Evolutionary conservation across 2,113 vertebrate species (phyloP), one percentile per base, ranked within the genome.

Genomic region (Burhinus oedicnemus): DNA sequence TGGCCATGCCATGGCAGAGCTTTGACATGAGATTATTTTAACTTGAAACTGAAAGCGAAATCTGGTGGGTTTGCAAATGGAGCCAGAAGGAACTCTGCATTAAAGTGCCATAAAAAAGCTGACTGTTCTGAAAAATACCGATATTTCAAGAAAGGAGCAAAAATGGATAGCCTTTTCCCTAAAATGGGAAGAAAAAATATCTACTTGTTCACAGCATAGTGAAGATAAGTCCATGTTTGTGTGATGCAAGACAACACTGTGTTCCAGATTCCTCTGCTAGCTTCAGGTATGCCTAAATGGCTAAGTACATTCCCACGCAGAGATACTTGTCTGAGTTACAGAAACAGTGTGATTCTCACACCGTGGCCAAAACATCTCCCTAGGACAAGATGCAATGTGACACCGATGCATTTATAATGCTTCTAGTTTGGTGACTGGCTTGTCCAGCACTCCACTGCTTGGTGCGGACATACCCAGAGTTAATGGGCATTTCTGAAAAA

Each of bases 171-270:
- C 22, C 26, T 77, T 57, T 65, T 90, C 61, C 23, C 54, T 54
- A 30, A 74, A 83, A 10, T 2, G 18, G 47, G 27, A 74, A 54
- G 30, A 89, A 19, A 19, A 13, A 45, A 6, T 15, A 49, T 15
- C 23, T 80, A 5, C 19, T 88, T 83, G 65, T 76, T 83, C 34
- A 69, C 21, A 30, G 23, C 20, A 7, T 5, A 61, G 15, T 25
- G 51, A 72, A 71, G 30, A 29, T 72, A 68, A 92, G 34, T 12
- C 14, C 27, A 5, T 42, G 22, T 29, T 70, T 78, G 36, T 36
- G 15, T 90, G 62, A 18, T 49, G 26, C 9, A 72, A 64, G 13
- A 21, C 47, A 81, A 21, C 10, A 3, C 8, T 0, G 0, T 27
- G 38, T 74, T 83, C 52, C 34, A 69, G 40, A 23, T 68, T 62